Base-by-base conservation (phyloP, 2,113 vertebrate genomes). In the Gymnobelideus leadbeateri region DNA sequence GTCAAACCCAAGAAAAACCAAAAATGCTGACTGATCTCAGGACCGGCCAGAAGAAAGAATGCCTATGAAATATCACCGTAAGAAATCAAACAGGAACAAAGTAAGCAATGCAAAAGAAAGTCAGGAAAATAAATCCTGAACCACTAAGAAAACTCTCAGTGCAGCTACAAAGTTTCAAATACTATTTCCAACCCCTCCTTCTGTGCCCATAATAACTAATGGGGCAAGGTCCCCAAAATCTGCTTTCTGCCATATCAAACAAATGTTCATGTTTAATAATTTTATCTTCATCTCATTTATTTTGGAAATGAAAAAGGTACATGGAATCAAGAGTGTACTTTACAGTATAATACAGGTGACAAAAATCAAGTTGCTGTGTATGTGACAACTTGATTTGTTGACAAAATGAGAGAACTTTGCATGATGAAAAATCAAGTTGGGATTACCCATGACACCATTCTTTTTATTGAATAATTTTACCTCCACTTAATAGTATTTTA, bases 221-320 rank as follows among this genome's bases (percentile, higher is more conserved):
- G 26, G n/a, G 19, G 68, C 68, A 84, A 43, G n/a, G 19, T 43
- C 2, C 68, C n/a, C 68, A 21, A 84, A 84, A 84, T 84, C 43
- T 84, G 68, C 7, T 84, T 84, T 43, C n/a, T 43, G 7, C 19
- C 92, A 92, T 43, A 77, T 92, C 68, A 90, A 95, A 93, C n/a
- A 46, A 46, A 46, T 94, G 50, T 89, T 94, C 89, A 49, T 26
- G 61, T 53, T 47, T 93, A 46, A 93, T 50, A 94, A 92, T 91
- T 94, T 77, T 55, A 89, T 91, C 53, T 92, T 53, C 49, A 91
- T 77, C 57, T 52, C 55, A 89, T 68, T 84, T n/a, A 47, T 50
- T 93, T 51, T 43, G 94, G 94, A 94, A 94, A 90, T 31, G 51
- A 92, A 84, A 91, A 57, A 91, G 84, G 47, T 1, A 11, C 52